Evolutionary conservation across 2,888 invertebrate species (phyloP).

Genomic region (Drosophila seclusa): DNA sequence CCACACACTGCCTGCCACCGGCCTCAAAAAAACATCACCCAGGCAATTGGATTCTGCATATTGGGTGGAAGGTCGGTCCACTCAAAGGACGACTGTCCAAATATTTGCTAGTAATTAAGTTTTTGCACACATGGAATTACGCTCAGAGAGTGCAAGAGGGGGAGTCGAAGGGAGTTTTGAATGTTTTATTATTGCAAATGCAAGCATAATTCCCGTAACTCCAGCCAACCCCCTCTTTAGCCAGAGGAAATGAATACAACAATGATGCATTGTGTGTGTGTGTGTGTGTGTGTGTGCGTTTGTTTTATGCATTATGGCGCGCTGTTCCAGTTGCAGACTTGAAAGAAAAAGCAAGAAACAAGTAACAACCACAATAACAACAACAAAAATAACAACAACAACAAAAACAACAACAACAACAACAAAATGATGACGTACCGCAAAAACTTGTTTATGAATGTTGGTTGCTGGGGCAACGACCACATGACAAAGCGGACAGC

Average conservation of each 20-base stretch:
- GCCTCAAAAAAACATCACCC: neutral
- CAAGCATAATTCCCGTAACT: constrained; percentile 37
- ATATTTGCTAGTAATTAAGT: constrained; percentile 74
- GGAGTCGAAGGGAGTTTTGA: neutral
- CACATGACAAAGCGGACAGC: constrained; percentile 57
- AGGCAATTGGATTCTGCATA: constrained; percentile 19
- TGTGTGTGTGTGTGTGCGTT: constrained; percentile 7
- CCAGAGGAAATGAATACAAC: constrained; percentile 34
- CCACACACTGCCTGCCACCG: neutral
- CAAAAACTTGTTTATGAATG: constrained; percentile 75
- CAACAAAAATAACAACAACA: constrained; percentile 24
- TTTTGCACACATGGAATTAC: constrained; percentile 43
- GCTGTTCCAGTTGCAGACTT: constrained; percentile 58
- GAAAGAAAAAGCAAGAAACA: constrained; percentile 32
- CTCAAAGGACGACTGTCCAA: constrained; percentile 42
- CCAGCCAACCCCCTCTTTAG: neutral
- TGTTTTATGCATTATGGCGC: constrained; percentile 50
- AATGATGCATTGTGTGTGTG: constrained; percentile 31
- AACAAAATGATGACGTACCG: constrained; percentile 59
- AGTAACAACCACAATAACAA: constrained; percentile 28
- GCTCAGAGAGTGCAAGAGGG: neutral
- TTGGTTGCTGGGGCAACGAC: constrained; percentile 80
- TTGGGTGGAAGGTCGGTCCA: constrained; percentile 26
- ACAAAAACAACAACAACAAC: constrained; percentile 26
- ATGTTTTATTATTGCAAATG: constrained; percentile 41